Base-by-base conservation (phyloP, 2,113 vertebrate species). In the Lichenostomus cassidix region DNA sequence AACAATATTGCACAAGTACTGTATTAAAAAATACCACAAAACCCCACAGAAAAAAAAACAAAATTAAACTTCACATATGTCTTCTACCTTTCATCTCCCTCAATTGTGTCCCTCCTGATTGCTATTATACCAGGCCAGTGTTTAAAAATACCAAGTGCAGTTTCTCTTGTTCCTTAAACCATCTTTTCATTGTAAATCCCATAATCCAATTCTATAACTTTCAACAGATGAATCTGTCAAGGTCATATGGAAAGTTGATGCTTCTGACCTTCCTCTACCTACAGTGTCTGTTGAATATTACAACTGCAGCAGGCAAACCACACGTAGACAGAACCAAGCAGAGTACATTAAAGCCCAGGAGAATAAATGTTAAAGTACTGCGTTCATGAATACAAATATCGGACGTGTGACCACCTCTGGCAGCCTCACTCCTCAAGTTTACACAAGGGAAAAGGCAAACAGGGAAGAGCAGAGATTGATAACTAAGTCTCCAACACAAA, bases 121-220 rank as follows among this genome's bases (percentile, higher is more conserved):
- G 63, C 55, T 79, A 15, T 18, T 59, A 65, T 10, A 83, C 23
- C 68, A 60, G 20, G 20, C 8, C 21, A 80, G 83, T 92, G 92
- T 90, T 53, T 52, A 41, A 76, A 95, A 92, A 55, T 7, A 71
- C 46, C 42, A 76, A 86, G 59, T 31, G 17, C 28, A 68, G 85
- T 33, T 95, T 86, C 81, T 82, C 76, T 82, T 79, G 77, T 50
- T 46, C 60, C 71, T 91, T 94, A 77, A 90, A 94, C 62, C 70
- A 94, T 80, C 86, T 91, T 97, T 94, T 89, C 92, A 37, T 37
- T 68, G 90, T 81, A 97, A 97, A 96, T 94, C 95, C 87, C 77
- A 37, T 96, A 96, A 97, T 96, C 95, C 92, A 95, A 90, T 95
- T 92, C 92, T 47, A 12, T 92, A 94, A 94, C 96, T 97, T 97